phyloP scores from a whole-genome alignment of 2,888 invertebrate genomes.

The Hypsopygia costalis region DNA sequence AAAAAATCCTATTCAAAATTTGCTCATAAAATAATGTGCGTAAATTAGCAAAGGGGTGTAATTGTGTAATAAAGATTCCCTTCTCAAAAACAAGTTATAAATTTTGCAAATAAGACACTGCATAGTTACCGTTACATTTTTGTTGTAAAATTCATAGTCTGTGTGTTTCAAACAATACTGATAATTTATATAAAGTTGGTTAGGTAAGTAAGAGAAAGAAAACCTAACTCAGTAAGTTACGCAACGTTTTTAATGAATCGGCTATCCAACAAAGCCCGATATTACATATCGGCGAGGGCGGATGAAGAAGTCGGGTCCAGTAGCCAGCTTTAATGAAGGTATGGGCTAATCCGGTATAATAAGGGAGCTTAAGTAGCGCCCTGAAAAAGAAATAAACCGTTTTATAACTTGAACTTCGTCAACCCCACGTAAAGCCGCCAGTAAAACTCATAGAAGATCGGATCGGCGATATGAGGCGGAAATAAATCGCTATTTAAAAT shows the following conservation, averaged over 20 bases:
- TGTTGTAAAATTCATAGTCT: not conserved
- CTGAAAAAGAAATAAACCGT: conserved; percentile 76
- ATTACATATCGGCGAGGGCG: conserved; percentile 5
- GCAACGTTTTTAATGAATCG: not conserved
- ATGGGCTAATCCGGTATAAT: conserved; percentile 58
- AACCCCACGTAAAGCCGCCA: conserved; percentile 72
- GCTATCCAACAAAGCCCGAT: conserved; percentile 3
- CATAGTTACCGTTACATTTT: not conserved
- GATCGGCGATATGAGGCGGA: conserved; percentile 77
- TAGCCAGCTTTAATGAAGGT: conserved; percentile 37
- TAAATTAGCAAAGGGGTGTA: conserved; percentile 77
- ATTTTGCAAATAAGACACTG: too few species aligned
- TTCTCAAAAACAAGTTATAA: conserved; percentile 60
- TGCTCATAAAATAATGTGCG: conserved; percentile 77
- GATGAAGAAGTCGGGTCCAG: conserved; percentile 1
- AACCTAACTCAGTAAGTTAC: too few species aligned
- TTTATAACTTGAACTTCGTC: conserved; percentile 75
- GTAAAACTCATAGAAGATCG: conserved; percentile 78
- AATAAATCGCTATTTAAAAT: conserved; percentile 80
- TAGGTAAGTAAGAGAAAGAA: too few species aligned
- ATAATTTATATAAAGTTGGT: too few species aligned
- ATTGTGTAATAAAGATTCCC: conserved; percentile 47
- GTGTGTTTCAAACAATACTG: too few species aligned
- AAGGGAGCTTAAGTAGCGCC: conserved; percentile 54
- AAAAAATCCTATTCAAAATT: conserved; percentile 57